phyloP scores from a whole-genome alignment of 2,888 invertebrate genomes.

The Melinaea marsaeus region DNA sequence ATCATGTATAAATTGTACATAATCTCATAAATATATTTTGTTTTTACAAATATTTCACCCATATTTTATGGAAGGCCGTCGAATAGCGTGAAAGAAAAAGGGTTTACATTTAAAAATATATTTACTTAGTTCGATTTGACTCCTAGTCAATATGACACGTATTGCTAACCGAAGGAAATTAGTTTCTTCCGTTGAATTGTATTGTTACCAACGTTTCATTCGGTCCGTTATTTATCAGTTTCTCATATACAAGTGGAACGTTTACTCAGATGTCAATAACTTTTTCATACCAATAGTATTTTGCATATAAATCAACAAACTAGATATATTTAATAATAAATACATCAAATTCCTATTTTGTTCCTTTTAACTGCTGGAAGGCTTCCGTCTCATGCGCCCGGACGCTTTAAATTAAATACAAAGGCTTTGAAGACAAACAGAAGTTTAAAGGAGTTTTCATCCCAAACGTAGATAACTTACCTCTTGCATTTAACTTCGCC shows the following conservation, averaged over 20 bases:
- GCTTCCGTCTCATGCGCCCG: no score
- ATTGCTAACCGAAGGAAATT: slow-evolving; percentile 51
- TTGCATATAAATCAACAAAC: not conserved
- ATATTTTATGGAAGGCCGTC: slow-evolving; percentile 26
- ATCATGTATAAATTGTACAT: slow-evolving; percentile 24
- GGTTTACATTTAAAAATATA: slow-evolving; percentile 68
- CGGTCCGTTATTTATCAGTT: no score
- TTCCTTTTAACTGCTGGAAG: slow-evolving; percentile 2
- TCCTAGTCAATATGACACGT: slow-evolving; percentile 54
- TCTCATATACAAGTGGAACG: no score
- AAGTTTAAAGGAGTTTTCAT: slow-evolving; percentile 5
- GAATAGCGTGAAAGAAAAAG: slow-evolving; percentile 61
- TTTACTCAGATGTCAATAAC: no score
- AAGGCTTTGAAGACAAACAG: not conserved
- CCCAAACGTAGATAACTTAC: not conserved
- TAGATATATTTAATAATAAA: not conserved
- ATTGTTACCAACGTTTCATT: no score
- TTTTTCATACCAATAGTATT: no score
- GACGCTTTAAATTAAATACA: slow-evolving; percentile 5
- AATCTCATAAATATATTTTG: not conserved
- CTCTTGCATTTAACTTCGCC: no score
- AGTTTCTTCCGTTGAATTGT: slow-evolving; percentile 50
- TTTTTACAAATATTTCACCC: no score
- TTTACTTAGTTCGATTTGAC: slow-evolving; percentile 46
- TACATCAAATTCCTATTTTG: slow-evolving; percentile 3